Conservation (phyloP, 2,797 vertebrate genomes). For the Artibeus lituratus region DNA sequence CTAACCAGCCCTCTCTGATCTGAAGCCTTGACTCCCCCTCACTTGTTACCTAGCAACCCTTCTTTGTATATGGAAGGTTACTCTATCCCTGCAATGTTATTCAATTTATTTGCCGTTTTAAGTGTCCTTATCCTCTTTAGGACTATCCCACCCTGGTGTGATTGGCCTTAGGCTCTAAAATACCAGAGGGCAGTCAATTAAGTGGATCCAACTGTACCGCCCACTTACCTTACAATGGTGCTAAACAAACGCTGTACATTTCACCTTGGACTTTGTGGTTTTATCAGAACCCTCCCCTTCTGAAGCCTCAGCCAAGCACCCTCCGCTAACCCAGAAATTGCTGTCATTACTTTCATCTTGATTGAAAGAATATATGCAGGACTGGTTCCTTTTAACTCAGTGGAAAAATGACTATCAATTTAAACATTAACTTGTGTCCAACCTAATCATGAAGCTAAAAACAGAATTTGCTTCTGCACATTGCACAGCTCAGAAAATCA, state of each 20-base stretch:
- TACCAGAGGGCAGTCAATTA: conserved; percentile 15
- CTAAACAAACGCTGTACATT: conserved; percentile 47
- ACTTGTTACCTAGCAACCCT: conserved; percentile 77
- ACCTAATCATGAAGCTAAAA: conserved; percentile 71
- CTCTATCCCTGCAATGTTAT: conserved; percentile 72
- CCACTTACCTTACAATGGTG: background rate
- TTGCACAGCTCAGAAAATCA: conserved; percentile 59
- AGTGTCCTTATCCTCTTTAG: conserved; percentile 55
- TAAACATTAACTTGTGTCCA: conserved; percentile 72
- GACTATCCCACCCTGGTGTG: conserved; percentile 19
- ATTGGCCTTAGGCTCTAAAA: conserved; percentile 42
- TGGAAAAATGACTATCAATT: conserved; percentile 71
- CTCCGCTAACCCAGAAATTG: conserved; percentile 53
- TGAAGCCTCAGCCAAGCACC: conserved; percentile 36
- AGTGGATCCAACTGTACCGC: background rate
- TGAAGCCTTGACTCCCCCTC: conserved; percentile 72
- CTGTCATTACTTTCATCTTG: conserved; percentile 68
- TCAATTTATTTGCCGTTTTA: conserved; percentile 74
- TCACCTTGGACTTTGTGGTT: conserved; percentile 43
- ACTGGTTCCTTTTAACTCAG: conserved; percentile 63
- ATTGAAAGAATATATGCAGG: conserved; percentile 72
- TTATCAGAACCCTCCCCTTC: conserved; percentile 1
- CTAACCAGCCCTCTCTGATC: conserved; percentile 76
- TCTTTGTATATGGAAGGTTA: conserved; percentile 75
- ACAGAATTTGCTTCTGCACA: conserved; percentile 56